Conservation (phyloP, 2,888 invertebrate genomes). For the Rotaria magnacalcarata region DNA sequence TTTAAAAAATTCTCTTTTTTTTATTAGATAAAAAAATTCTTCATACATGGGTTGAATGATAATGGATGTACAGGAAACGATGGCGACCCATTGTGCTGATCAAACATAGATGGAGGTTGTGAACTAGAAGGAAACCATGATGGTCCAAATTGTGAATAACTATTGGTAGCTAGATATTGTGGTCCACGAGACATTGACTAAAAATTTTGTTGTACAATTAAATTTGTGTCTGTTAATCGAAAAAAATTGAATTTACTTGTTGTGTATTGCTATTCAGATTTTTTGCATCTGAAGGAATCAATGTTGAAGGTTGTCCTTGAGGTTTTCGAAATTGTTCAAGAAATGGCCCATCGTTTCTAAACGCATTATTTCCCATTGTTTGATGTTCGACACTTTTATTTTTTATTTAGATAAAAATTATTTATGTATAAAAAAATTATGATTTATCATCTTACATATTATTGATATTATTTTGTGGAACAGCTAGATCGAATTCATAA, state of each 20-base stretch:
- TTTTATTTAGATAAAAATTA: not conserved
- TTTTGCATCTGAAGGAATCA: not conserved
- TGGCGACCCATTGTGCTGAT: not conserved
- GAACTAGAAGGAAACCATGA: not conserved
- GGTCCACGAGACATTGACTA: not conserved
- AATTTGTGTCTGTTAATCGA: too few species aligned
- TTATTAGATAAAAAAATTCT: not conserved
- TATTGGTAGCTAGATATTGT: not conserved
- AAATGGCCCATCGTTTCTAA: slow-evolving; percentile 23
- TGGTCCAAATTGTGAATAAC: not conserved
- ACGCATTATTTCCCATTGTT: not conserved
- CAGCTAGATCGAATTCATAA: not conserved
- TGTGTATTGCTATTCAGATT: not conserved
- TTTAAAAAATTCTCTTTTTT: not conserved
- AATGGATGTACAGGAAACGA: not conserved
- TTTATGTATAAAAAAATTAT: not conserved
- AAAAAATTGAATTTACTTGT: not conserved
- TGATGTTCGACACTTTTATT: not conserved
- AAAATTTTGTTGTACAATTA: not conserved
- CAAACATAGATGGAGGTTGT: not conserved
- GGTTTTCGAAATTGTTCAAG: slow-evolving; percentile 8
- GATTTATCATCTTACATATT: not conserved
- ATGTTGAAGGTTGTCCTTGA: not conserved
- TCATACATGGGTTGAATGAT: not conserved
- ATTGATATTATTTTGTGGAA: not conserved